Evolutionary conservation across 2,113 vertebrate species (phyloP).

Genomic region (Sceloporus tristichus): DNA sequence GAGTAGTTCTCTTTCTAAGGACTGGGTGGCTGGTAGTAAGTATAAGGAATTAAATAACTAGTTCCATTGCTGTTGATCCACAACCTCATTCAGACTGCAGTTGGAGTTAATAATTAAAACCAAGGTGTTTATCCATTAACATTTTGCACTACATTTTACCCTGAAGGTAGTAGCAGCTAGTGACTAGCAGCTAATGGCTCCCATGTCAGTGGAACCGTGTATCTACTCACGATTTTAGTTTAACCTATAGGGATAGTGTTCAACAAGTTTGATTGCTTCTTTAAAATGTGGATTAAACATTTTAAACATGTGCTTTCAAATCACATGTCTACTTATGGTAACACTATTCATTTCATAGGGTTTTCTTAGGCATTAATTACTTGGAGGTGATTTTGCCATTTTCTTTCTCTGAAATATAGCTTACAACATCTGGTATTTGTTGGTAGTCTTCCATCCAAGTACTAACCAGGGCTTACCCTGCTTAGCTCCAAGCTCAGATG

Average conservation of each 20-base stretch:
- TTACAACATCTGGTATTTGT: too few species aligned
- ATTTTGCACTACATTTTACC: neutral
- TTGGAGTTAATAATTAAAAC: neutral
- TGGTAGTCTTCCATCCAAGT: too few species aligned
- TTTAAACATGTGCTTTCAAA: too few species aligned
- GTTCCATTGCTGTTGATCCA: neutral
- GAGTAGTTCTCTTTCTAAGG: slow-evolving; percentile 95
- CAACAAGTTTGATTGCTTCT: neutral
- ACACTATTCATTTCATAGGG: too few species aligned
- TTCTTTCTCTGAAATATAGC: too few species aligned
- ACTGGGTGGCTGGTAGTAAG: slow-evolving; percentile 97
- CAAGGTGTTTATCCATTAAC: neutral
- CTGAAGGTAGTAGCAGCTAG: neutral
- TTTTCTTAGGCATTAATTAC: neutral
- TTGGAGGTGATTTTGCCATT: neutral
- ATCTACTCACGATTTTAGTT: too few species aligned
- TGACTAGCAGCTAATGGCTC: too few species aligned
- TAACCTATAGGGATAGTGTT: too few species aligned
- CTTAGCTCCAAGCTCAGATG: too few species aligned
- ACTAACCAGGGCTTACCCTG: too few species aligned
- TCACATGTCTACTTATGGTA: too few species aligned
- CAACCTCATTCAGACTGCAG: slow-evolving; percentile 2
- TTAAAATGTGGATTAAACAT: neutral
- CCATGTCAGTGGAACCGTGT: too few species aligned
- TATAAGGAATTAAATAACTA: neutral